Base-by-base conservation (phyloP, 1,140 invertebrate genomes). In the Scaptomyza pallida region DNA sequence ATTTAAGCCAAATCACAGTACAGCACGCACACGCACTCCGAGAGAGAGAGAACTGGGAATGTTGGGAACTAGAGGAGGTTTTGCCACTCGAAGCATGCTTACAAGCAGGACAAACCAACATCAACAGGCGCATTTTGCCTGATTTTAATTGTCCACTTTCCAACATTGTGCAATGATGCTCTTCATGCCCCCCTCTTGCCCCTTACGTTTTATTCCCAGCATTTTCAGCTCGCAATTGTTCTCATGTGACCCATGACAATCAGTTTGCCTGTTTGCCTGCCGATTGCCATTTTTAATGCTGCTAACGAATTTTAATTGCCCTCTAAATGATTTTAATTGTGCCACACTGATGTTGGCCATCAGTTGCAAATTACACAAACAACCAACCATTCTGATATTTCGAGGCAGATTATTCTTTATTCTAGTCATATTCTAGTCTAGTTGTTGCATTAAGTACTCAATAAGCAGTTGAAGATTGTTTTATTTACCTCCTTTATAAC, bases 271-370 rank as follows among this genome's bases (percentile, higher is more conserved):
- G 44, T 33, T 21, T 45, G 33, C 26, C n/a, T n/a, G n/a, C n/a
- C n/a, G 51, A 59, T 71, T 71, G 75, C 57, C 59, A 67, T 70
- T 88, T 89, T 82, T 78, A 88, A 88, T 88, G 82, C 83, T 82
- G 75, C 82, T 88, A 88, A 88, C 82, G 83, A 88, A 88, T 78
- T 88, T 89, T 88, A 88, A 88, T 88, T 89, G 82, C 78, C 78
- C 78, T 82, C 82, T 88, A 88, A 88, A 88, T 88, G 82, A 88
- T 88, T 88, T 88, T 88, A 88, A 88, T 88, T 88, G 82, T 81
- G 82, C 81, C 78, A 86, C 74, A 86, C 81, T 88, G 81, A 86
- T 86, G 81, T 75, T 64, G 82, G 45, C 74, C 82, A 86, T 86
- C 88, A 86, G 82, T 86, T 86, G 75, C 81, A 88, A n/a, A n/a